Evolutionary conservation across 2,113 vertebrate genomes (phyloP).

Genomic region (Hemiprocne comata): DNA sequence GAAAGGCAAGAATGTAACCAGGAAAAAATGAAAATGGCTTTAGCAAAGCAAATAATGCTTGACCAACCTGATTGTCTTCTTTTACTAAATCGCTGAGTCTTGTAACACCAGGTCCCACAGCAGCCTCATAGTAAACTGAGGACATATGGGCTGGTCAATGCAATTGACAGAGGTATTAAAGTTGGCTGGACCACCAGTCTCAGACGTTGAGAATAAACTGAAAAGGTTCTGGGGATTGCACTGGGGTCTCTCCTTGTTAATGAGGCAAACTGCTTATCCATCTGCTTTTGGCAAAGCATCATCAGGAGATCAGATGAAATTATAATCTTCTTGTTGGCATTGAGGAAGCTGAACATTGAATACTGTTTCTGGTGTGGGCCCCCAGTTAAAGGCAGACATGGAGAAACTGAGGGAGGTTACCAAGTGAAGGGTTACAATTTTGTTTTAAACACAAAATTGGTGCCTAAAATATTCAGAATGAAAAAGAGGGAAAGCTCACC

Average conservation of each 20-base stretch:
- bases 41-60: not conserved
- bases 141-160: not conserved
- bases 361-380: not conserved
- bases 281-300: not conserved
- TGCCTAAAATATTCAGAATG: not conserved
- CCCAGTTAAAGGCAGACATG: not conserved
- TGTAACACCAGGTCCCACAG: not conserved
- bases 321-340: not conserved
- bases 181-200: not conserved
- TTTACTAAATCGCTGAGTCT: not conserved
- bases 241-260: not conserved
- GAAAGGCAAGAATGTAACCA: constrained; percentile 13
- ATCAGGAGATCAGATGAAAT: not conserved
- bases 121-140: not conserved
- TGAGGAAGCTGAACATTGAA: not conserved
- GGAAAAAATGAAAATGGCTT: constrained; percentile 12
- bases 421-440: not conserved
- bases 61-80: not conserved
- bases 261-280: not conserved
- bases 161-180: not conserved
- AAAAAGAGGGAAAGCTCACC: not conserved
- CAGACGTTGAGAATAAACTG: not conserved
- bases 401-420: not conserved
- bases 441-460: not conserved
- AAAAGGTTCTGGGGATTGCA: rapidly evolving